Evolutionary conservation across 2,888 invertebrate species (phyloP).

Genomic region (Caenorhabditis sp.): DNA sequence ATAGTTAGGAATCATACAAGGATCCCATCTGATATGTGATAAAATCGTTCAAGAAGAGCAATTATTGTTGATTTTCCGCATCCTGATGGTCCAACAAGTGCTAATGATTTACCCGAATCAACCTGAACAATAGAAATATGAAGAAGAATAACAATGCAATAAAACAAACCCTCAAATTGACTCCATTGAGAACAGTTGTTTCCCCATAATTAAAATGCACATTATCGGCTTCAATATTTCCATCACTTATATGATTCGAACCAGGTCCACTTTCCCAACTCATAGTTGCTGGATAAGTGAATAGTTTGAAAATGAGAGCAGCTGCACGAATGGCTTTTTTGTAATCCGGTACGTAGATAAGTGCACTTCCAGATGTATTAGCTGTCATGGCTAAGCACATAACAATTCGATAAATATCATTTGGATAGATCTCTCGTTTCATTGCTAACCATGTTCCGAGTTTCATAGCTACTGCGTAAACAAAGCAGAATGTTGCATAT

Average conservation of each 20-base stretch:
- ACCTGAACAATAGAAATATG: constrained; percentile 75
- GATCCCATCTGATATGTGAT: constrained; percentile 79
- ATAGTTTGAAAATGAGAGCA: constrained; percentile 71
- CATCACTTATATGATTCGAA: constrained; percentile 15
- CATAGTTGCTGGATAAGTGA: constrained; percentile 35
- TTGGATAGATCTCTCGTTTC: constrained; percentile 19
- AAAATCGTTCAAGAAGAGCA: constrained; percentile 80
- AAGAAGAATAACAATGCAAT: background rate
- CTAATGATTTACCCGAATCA: constrained; percentile 71
- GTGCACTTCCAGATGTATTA: constrained; percentile 72
- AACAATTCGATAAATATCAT: constrained; percentile 23
- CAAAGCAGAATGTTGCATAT: constrained; percentile 71
- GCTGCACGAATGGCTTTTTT: constrained; percentile 69
- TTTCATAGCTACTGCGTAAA: constrained; percentile 72
- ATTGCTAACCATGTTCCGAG: constrained; percentile 71
- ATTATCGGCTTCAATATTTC: constrained; percentile 24
- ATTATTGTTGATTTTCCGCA: constrained; percentile 73
- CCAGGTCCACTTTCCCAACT: constrained; percentile 15
- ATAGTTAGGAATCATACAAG: constrained; percentile 74
- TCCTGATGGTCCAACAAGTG: constrained; percentile 73
- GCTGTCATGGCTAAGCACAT: constrained; percentile 53
- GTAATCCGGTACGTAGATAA: constrained; percentile 73
- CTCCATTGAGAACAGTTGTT: constrained; percentile 21
- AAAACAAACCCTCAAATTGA: constrained; percentile 17
- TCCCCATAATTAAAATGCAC: constrained; percentile 32